A percentile compares a stretch with the other conserved stretches of the same genome.
These are phyloP conservation scores for Gymnorhina tibicen DNA, from an alignment of 2,113 vertebrate genomes.

Conservation along the genomic window DNA sequence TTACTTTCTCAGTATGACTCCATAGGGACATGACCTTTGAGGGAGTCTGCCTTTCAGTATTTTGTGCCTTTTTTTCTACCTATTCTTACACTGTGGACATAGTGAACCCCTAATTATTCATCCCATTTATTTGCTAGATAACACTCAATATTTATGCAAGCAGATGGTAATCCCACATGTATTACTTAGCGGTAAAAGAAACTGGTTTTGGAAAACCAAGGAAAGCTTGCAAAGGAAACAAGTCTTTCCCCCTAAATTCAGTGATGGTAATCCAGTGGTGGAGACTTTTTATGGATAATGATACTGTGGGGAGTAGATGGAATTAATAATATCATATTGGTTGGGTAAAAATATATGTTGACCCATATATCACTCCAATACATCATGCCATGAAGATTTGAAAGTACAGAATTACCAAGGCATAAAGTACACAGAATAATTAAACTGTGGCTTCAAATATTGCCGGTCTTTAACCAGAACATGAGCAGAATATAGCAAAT, in stretches of 20 bases:
- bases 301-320: neutral
- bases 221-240: neutral
- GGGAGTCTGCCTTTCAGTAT: neutral
- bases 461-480: neutral
- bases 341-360: neutral
- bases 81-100: neutral
- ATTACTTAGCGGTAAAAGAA: neutral
- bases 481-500: neutral
- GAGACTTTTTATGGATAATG: neutral
- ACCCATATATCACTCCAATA: neutral
- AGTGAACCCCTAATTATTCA: neutral
- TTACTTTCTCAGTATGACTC: neutral
- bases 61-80: neutral
- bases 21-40: neutral
- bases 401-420: neutral
- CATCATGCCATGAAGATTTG: neutral
- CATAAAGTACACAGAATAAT: neutral
- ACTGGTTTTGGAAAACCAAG: neutral
- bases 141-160: neutral
- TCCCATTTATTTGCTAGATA: neutral
- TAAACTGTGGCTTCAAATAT: neutral
- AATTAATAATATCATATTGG: neutral
- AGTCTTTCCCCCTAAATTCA: neutral
- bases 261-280: neutral
- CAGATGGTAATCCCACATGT: neutral